These are phyloP conservation scores for Alca torda DNA, from an alignment of 2,797 vertebrate species.

Conservation along the genomic window DNA sequence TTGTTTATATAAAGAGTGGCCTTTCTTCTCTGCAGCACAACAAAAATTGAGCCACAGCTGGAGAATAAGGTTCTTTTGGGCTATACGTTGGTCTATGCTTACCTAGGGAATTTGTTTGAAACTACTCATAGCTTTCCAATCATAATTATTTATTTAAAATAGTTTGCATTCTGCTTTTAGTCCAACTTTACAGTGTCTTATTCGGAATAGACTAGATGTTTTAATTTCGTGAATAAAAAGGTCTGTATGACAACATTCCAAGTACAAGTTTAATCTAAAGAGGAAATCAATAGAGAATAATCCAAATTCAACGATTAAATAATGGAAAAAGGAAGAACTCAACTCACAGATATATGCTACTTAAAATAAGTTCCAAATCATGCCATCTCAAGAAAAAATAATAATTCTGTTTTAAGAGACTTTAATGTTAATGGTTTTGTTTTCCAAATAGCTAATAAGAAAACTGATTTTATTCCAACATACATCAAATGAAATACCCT, in stretches of 20 bases:
- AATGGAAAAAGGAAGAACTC: background rate
- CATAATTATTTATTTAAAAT: background rate
- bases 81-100: background rate
- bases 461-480: background rate
- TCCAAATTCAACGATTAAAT: background rate
- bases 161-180: background rate
- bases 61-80: background rate
- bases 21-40: background rate
- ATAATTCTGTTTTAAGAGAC: background rate
- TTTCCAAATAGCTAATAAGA: constrained; percentile 16
- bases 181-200: background rate
- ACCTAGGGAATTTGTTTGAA: background rate
- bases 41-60: background rate
- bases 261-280: background rate
- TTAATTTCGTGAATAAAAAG: background rate
- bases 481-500: background rate
- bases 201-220: background rate
- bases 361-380: background rate
- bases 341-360: background rate
- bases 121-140: background rate
- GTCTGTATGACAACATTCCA: background rate
- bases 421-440: background rate
- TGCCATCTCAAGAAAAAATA: background rate
- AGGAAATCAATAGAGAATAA: background rate
- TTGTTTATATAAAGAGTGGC: background rate